Evolutionary conservation across 2,113 vertebrate species (phyloP).

Genomic region (Gavialis gangeticus): DNA sequence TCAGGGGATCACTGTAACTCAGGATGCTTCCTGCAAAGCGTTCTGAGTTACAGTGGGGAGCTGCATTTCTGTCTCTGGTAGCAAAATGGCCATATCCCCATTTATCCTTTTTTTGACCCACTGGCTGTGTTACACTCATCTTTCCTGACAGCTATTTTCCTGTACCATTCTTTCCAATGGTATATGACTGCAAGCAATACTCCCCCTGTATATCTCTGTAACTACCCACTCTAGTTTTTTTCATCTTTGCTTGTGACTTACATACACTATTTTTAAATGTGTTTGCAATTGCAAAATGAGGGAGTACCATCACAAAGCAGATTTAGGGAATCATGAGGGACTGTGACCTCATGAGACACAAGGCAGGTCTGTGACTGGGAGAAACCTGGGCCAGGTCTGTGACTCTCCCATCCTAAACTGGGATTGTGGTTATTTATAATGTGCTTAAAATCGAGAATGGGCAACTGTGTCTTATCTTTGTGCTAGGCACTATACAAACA

Average conservation of each 20-base stretch:
- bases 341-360: neutral
- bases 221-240: fast-evolving
- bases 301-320: neutral
- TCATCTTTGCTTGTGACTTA: neutral
- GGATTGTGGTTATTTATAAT: neutral
- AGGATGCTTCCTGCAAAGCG: too few relatives aligned
- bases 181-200: neutral
- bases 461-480: too few relatives aligned
- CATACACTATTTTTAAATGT: neutral
- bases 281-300: neutral
- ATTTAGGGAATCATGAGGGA: neutral
- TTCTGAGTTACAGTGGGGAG: too few relatives aligned
- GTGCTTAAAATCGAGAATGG: neutral
- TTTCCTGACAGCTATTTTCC: conserved; percentile 7
- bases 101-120: neutral
- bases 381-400: neutral
- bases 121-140: neutral
- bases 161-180: neutral
- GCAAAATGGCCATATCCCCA: neutral
- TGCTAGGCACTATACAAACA: neutral
- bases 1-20: too few relatives aligned
- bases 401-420: neutral
- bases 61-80: neutral
- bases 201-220: neutral
- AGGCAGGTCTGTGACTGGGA: neutral